Evolutionary conservation across 2,113 vertebrate species (phyloP).

Genomic region (Corythaixoides concolor): DNA sequence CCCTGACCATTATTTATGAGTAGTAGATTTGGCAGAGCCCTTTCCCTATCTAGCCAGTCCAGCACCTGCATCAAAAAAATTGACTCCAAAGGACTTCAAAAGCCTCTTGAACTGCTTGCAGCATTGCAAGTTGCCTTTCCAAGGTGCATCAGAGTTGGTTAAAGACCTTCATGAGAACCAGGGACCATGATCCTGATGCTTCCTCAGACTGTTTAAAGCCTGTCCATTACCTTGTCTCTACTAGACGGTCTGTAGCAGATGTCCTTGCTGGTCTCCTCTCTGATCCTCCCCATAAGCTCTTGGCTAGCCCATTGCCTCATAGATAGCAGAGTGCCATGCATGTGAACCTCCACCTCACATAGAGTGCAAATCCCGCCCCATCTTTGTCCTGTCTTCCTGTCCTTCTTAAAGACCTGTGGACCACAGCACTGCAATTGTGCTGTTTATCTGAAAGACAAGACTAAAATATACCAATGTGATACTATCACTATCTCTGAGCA

Average conservation of each 20-base stretch:
- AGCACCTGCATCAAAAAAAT: background rate
- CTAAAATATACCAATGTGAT: background rate
- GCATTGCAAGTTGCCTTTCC: background rate
- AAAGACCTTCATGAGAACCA: background rate
- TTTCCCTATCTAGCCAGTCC: background rate
- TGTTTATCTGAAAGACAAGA: background rate
- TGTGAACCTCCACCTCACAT: background rate
- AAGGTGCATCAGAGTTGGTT: background rate
- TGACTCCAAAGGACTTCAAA: background rate
- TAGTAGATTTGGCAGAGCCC: background rate
- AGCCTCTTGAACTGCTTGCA: background rate
- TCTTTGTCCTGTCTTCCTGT: background rate
- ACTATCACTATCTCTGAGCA: background rate
- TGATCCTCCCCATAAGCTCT: background rate
- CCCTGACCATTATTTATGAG: background rate
- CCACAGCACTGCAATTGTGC: background rate
- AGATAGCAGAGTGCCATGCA: fast-evolving
- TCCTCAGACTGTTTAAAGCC: background rate
- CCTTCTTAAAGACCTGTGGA: background rate
- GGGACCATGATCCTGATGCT: background rate
- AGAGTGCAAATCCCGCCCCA: background rate
- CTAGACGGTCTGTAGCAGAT: background rate
- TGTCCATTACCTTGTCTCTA: background rate
- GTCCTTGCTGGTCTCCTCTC: background rate
- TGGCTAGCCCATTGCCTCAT: background rate